phyloP scores from a whole-genome alignment of 2,113 vertebrate species.

The Ctenomys sociabilis region DNA sequence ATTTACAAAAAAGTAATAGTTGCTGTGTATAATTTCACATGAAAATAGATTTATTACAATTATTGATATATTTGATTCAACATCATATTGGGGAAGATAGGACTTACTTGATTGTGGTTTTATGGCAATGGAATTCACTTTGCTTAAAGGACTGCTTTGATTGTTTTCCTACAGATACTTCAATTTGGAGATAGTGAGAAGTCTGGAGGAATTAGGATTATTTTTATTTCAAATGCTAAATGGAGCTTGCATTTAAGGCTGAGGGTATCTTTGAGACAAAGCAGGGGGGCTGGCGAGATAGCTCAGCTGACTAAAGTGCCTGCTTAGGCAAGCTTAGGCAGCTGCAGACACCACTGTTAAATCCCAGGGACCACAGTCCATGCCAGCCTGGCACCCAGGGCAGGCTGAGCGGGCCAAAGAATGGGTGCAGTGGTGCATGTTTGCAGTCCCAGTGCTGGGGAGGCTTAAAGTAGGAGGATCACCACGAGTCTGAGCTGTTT shows the following conservation, averaged over 20 bases:
- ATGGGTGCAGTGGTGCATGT: too few species aligned
- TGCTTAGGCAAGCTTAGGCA: too few species aligned
- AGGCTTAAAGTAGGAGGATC: too few species aligned
- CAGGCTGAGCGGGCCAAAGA: too few species aligned
- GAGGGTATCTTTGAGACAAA: neutral
- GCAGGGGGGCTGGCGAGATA: too few species aligned
- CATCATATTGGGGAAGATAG: neutral
- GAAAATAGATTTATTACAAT: neutral
- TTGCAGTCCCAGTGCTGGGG: too few species aligned
- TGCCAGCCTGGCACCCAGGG: too few species aligned
- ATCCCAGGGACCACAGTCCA: too few species aligned
- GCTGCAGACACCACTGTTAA: too few species aligned
- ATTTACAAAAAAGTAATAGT: neutral
- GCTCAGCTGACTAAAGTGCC: too few species aligned
- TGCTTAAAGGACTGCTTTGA: slow-evolving; percentile 7
- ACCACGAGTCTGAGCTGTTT: too few species aligned
- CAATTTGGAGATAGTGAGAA: neutral
- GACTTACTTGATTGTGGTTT: neutral
- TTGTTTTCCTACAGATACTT: neutral
- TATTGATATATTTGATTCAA: neutral
- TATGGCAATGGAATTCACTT: neutral
- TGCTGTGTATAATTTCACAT: neutral
- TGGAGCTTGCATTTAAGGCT: neutral
- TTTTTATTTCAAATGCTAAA: neutral
- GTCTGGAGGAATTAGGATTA: neutral